Evolutionary conservation across 2,113 vertebrate species (phyloP), one percentile per base, ranked within the genome.

Genomic region (Alaudala cheleensis): DNA sequence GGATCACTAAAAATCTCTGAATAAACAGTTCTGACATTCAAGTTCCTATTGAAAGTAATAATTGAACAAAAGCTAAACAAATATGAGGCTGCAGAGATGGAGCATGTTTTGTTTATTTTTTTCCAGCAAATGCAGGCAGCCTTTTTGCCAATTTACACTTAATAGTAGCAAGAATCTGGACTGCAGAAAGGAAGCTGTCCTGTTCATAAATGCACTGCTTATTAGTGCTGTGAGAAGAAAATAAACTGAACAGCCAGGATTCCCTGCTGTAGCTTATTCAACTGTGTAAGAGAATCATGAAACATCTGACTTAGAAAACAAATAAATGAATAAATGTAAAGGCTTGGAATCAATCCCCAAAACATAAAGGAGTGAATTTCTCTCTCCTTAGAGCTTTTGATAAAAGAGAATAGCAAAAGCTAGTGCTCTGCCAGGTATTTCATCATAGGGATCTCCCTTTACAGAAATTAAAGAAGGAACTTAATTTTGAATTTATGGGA

Each of bases 401-500:
- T 91, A 95, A 94, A 96, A 97, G 50, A 87, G 54, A 93, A 93
- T 71, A 94, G 70, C 39, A 92, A 95, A 95, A 93, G 34, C 60
- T 90, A 93, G 86, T 92, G 44, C 7, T 33, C 25, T 95, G 49
- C 37, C 83, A 96, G 88, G 53, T 95, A 92, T 95, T 95, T 95
- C 79, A 95, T 81, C 51, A 66, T 60, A 16, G 73, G 72, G 76
- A 94, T 70, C 49, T 93, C 81, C 67, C 47, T 93, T 95, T 81
- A 91, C 1, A 29, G 79, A 97, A 96, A 95, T 37, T 90, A 64
- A 96, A 95, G 76, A 77, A 96, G 42, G 65, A 97, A 93, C 40
- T 95, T 96, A 94, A 96, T 97, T 98, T 97, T 94, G 53, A 91
- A 96, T 97, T 95, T 97, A 94, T 92, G 54, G 33, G 39, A 94